Conservation (phyloP, 2,113 vertebrate species). For the Struthidea cinerea region DNA sequence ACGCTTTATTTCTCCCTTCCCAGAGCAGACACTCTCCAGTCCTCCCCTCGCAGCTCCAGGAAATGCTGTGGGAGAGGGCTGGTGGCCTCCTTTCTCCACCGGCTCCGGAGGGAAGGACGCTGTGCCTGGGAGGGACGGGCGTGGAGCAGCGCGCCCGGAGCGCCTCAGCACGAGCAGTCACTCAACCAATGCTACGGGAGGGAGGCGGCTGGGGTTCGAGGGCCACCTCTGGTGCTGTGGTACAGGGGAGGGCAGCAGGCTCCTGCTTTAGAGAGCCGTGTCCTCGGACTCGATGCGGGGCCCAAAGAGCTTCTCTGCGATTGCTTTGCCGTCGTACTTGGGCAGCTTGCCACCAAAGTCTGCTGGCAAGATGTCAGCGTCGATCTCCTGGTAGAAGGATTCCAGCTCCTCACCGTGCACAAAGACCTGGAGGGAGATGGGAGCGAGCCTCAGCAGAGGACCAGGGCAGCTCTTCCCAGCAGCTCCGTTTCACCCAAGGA, state of each 20-base stretch:
- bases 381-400: slow-evolving; percentile 85
- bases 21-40: background rate
- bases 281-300: slow-evolving; percentile 75
- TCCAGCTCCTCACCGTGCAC: slow-evolving; percentile 91
- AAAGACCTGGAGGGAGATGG: slow-evolving; percentile 76
- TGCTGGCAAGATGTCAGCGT: slow-evolving; percentile 82
- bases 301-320: slow-evolving; percentile 86
- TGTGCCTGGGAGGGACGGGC: background rate
- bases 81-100: background rate
- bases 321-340: slow-evolving; percentile 78
- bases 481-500: background rate
- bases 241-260: background rate
- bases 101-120: background rate
- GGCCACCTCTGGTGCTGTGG: background rate
- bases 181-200: background rate
- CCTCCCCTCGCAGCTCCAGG: background rate
- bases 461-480: accelerated
- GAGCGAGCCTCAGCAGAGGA: background rate
- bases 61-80: background rate
- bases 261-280: slow-evolving; percentile 79
- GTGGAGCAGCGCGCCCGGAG: accelerated
- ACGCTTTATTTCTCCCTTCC: slow-evolving; percentile 37
- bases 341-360: slow-evolving; percentile 89
- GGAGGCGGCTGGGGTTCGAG: background rate
- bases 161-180: background rate